Percentiles rank a stretch among this genome's conserved stretches.
These are phyloP conservation scores for Rhagonycha lutea DNA, from an alignment of 2,888 invertebrate species.

Conservation along the genomic window DNA sequence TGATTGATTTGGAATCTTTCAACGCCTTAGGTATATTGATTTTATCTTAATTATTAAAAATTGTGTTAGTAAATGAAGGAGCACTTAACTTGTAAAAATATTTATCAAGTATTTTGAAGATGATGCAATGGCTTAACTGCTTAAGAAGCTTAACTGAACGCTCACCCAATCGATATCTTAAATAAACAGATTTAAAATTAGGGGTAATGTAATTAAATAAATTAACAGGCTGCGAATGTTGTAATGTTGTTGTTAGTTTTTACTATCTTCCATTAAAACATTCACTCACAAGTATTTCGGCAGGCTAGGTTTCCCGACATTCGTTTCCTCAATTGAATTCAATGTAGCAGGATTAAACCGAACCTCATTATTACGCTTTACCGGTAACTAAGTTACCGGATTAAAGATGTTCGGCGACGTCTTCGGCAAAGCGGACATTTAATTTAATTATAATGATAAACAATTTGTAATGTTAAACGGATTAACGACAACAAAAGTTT, in stretches of 20 bases:
- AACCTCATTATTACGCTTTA: constrained; percentile 24
- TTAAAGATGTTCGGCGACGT: constrained; percentile 15
- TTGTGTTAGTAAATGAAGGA: not conserved
- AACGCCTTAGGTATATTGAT: not conserved
- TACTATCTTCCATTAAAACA: not conserved
- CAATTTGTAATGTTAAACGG: constrained; percentile 11
- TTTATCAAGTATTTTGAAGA: not conserved
- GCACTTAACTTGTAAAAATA: not conserved
- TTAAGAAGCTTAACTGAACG: not conserved
- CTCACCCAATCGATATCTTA: not conserved
- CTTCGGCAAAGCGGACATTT: constrained; percentile 14
- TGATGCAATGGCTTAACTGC: not conserved
- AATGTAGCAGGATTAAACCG: constrained; percentile 21
- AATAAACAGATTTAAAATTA: not conserved
- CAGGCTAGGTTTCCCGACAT: constrained; percentile 9
- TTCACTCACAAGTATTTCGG: not conserved
- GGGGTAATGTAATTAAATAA: not conserved
- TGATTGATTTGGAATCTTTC: not conserved
- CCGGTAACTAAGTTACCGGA: constrained; percentile 23
- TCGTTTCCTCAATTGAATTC: constrained; percentile 19
- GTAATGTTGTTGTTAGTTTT: not conserved
- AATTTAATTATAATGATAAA: constrained; percentile 22
- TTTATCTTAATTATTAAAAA: not conserved
- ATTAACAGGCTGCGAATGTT: not conserved
- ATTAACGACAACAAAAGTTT: constrained; percentile 14